Conservation (phyloP, 2,113 vertebrate genomes). For the Nyctereutes procyonoides region DNA sequence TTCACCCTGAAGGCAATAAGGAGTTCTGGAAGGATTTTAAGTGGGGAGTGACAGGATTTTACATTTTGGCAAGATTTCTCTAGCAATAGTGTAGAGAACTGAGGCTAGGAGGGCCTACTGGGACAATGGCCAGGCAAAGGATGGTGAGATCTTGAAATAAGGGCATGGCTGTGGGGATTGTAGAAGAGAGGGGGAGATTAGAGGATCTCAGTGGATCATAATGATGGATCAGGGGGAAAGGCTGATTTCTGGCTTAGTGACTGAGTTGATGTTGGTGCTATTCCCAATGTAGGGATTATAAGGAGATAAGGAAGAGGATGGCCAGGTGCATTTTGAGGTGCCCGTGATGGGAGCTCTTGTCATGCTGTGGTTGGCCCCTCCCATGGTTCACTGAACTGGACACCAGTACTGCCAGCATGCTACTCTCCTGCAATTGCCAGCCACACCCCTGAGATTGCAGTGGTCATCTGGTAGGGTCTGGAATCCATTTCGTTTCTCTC, state of each 20-base stretch:
- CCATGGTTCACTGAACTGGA: background rate
- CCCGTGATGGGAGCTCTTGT: background rate
- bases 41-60: background rate
- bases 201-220: background rate
- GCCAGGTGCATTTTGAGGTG: background rate
- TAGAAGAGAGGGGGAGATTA: background rate
- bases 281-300: background rate
- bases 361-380: fast-evolving
- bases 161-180: background rate
- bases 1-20: background rate
- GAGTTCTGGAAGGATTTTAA: background rate
- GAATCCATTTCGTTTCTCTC: background rate
- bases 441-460: fast-evolving
- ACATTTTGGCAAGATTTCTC: background rate
- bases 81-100: background rate
- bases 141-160: background rate
- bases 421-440: background rate
- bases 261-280: background rate
- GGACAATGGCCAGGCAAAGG: background rate
- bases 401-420: background rate
- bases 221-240: background rate
- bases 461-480: background rate
- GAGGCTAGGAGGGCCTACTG: background rate
- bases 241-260: background rate
- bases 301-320: background rate